Evolutionary conservation across 2,888 invertebrate genomes (phyloP).

Genomic region (Hydrotaea diabolus): DNA sequence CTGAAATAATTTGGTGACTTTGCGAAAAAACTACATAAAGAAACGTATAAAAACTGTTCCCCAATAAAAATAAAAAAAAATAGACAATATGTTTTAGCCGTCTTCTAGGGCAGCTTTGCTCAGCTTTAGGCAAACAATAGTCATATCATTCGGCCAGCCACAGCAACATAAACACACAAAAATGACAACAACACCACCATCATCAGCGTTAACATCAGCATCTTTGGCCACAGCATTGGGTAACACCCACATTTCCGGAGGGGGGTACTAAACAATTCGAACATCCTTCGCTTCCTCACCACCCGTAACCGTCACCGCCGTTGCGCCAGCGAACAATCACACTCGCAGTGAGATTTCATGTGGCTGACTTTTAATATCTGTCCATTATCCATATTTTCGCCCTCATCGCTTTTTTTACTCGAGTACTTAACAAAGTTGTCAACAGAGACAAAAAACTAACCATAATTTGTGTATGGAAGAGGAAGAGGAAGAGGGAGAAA

Average conservation of each 20-base stretch:
- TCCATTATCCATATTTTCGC: slow-evolving; percentile 64
- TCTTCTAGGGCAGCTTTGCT: slow-evolving; percentile 33
- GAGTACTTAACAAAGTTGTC: too few relatives aligned
- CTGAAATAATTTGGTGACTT: slow-evolving; percentile 57
- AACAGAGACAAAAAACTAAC: too few relatives aligned
- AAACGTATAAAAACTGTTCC: slow-evolving; percentile 34
- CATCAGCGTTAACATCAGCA: slow-evolving; percentile 43
- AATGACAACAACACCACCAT: slow-evolving; percentile 41
- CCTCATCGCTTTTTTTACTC: slow-evolving; percentile 39
- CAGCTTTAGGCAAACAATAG: slow-evolving; percentile 42
- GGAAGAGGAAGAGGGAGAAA: too few relatives aligned
- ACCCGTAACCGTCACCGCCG: neutral
- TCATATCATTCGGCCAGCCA: neutral
- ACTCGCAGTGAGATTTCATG: slow-evolving; percentile 26
- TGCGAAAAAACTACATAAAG: slow-evolving; percentile 53
- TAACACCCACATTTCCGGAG: slow-evolving; percentile 60
- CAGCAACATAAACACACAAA: neutral
- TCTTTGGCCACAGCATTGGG: slow-evolving; percentile 55
- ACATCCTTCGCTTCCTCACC: neutral
- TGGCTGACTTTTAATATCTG: slow-evolving; percentile 59
- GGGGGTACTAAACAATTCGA: slow-evolving; percentile 57
- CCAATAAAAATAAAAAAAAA: slow-evolving; percentile 46
- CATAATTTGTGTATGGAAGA: too few relatives aligned
- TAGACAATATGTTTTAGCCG: slow-evolving; percentile 51
- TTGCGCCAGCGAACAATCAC: too few relatives aligned